phyloP scores from a whole-genome alignment of 2,113 vertebrate species.

The Perca schrenkii region DNA sequence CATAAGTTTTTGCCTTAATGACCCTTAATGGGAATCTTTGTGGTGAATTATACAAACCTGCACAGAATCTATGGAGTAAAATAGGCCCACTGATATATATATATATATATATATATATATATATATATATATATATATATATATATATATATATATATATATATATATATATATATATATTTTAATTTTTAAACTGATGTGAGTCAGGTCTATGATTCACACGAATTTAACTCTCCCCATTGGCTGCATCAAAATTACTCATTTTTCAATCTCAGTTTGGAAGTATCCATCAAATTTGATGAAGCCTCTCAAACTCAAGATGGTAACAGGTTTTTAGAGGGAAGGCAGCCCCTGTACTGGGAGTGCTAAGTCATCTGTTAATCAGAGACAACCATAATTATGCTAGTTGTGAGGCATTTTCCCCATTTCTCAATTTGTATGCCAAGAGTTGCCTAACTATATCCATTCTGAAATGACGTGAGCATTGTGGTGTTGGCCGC shows the following conservation, averaged over 20 bases:
- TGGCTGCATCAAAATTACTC: conserved; percentile 28
- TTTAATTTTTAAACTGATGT: conserved; percentile 18
- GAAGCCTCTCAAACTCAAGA: conserved; percentile 67
- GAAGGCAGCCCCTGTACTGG: conserved; percentile 45
- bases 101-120: too few species aligned
- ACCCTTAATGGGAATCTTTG: conserved; percentile 27
- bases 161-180: not conserved
- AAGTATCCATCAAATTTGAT: conserved; percentile 51
- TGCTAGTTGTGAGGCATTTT: conserved; percentile 44
- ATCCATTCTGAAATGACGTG: conserved; percentile 55
- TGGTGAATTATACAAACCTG: conserved; percentile 38
- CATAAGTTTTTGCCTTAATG: conserved; percentile 47
- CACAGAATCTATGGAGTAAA: not conserved
- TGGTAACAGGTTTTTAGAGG: conserved; percentile 62
- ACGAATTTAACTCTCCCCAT: conserved; percentile 8
- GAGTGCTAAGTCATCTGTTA: conserved; percentile 64
- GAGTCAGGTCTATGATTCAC: not conserved
- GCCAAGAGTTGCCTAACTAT: conserved; percentile 56
- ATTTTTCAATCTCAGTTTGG: conserved; percentile 52
- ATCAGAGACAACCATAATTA: conserved; percentile 60
- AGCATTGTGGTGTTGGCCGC: conserved; percentile 56
- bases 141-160: too few species aligned
- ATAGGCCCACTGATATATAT: not conserved
- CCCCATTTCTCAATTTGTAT: conserved; percentile 51
- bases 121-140: too few species aligned